Evolutionary conservation across 2,113 vertebrate genomes (phyloP).

Genomic region (Corydoras maculifer): DNA sequence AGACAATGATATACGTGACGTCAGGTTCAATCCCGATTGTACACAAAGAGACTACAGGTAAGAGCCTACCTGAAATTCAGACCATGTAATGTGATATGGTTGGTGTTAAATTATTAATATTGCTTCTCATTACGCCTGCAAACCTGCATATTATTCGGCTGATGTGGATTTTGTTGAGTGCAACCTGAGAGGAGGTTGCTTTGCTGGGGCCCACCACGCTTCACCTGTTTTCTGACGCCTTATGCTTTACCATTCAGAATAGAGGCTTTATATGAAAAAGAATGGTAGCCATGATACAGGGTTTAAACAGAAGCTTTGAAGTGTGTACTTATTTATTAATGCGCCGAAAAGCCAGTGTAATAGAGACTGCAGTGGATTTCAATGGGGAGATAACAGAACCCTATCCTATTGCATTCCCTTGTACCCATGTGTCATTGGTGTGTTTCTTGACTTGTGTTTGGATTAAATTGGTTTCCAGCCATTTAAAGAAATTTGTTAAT

Average conservation of each 20-base stretch:
- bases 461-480: too few relatives aligned
- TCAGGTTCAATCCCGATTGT: slow-evolving; percentile 5
- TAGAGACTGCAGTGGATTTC: slow-evolving; percentile 49
- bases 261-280: slow-evolving; percentile 32
- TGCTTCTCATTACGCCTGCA: slow-evolving; percentile 31
- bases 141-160: slow-evolving; percentile 18
- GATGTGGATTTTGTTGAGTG: slow-evolving; percentile 40
- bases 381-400: slow-evolving; percentile 52
- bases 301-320: slow-evolving; percentile 33
- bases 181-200: slow-evolving; percentile 25
- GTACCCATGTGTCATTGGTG: slow-evolving; percentile 45
- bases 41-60: slow-evolving; percentile 25
- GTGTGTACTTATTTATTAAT: slow-evolving; percentile 63
- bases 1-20: slow-evolving; percentile 9
- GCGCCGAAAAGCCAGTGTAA: slow-evolving; percentile 46
- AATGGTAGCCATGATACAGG: slow-evolving; percentile 8
- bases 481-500: too few relatives aligned
- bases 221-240: slow-evolving; percentile 34
- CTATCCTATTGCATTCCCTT: slow-evolving; percentile 55
- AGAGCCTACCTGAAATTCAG: slow-evolving; percentile 41
- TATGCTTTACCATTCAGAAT: slow-evolving; percentile 19
- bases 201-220: slow-evolving; percentile 24
- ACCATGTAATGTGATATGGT: slow-evolving; percentile 49
- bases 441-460: too few relatives aligned
- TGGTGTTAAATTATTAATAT: slow-evolving; percentile 56